phyloP scores from a whole-genome alignment of 1,140 invertebrate genomes.

The Drosophila kikkawai region DNA sequence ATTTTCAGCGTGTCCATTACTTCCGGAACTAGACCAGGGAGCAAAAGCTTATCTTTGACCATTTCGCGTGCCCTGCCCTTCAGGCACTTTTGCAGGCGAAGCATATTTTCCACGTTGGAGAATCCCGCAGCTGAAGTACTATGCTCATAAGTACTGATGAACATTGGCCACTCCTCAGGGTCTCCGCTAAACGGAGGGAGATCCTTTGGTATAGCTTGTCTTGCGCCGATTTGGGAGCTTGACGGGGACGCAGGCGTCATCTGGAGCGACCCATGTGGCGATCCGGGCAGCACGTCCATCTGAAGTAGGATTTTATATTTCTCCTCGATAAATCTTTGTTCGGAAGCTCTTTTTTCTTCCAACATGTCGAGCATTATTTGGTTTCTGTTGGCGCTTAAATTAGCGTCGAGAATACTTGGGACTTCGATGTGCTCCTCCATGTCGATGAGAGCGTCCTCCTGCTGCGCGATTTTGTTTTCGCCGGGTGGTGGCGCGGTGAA shows the following conservation, averaged over 20 bases:
- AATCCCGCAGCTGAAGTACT: background rate
- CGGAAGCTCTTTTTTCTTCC: no score
- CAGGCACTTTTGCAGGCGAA: background rate
- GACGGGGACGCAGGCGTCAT: background rate
- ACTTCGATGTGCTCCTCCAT: no score
- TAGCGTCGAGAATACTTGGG: no score
- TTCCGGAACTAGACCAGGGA: background rate
- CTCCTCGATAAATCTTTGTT: no score
- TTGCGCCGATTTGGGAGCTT: background rate
- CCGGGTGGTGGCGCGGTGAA: no score
- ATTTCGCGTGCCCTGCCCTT: background rate
- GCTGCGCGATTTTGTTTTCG: no score
- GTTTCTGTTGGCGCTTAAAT: no score
- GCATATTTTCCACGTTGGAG: background rate
- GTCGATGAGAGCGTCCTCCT: no score
- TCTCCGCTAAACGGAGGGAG: background rate
- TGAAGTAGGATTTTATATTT: no score
- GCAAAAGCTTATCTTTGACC: background rate
- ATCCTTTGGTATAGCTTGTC: conserved; percentile 5
- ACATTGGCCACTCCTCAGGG: background rate
- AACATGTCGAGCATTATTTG: no score
- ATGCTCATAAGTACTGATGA: background rate
- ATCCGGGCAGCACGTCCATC: no score
- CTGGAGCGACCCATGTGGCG: background rate
- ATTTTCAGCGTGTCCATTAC: no score